Evolutionary conservation across 2,113 vertebrate genomes (phyloP), one percentile per base, ranked within the genome.

Genomic region (Ornithorhynchus anatinus): DNA sequence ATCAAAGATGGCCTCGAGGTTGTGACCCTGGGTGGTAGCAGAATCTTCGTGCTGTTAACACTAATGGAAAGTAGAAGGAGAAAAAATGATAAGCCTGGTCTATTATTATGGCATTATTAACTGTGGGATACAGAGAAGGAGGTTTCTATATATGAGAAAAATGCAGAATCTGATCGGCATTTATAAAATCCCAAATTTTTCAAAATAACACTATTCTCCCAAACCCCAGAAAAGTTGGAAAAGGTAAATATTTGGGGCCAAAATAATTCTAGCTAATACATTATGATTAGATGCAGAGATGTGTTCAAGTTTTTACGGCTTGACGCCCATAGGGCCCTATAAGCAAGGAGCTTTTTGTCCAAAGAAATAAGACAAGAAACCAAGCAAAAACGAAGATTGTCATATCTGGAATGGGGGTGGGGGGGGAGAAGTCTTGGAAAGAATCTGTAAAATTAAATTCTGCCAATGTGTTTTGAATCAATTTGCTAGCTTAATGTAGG

Each of bases 401-500:
- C 22, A 39, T 50, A 57, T 32, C 45, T 65, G 37, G 17, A 19
- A 82, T n/a, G 72, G 51, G 64, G 2, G 32, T 36, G n/a, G 72
- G 51, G 68, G 43, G 47, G 6, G 64, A 2, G 32, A 33, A 67
- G 50, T 81, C 59, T 85, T 67, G 57, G 36, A 73, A 80, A 44
- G 72, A 78, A 78, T 83, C 72, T 75, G 61, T 80, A 86, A 75
- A 88, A 82, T 83, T 83, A 87, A 86, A 70, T 65, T 72, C 72
- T 69, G 44, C 74, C 61, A 74, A 89, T 77, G 45, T 65, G 75
- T 62, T 77, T 40, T 67, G 73, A 91, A 89, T 88, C 80, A 83
- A 83, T 88, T 56, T 91, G 58, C 76, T 52, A 79, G 61, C 85
- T 78, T 90, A 88, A 88, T 86, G 84, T 66, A 92, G 84, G 87